Base-by-base conservation (phyloP, 2,113 vertebrate species). In the Elaphurus davidianus region DNA sequence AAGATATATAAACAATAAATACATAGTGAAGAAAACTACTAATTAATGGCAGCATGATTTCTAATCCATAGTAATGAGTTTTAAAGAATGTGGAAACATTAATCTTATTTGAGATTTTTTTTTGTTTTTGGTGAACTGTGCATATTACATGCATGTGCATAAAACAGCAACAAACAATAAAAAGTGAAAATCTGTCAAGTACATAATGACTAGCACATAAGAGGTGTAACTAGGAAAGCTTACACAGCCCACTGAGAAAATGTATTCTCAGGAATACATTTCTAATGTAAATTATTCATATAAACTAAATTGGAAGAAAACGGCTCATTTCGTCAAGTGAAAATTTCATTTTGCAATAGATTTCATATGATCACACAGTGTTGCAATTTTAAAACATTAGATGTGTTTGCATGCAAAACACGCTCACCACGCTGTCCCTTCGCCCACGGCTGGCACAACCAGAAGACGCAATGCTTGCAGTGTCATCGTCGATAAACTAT, bases 401-500 rank as follows among this genome's bases (percentile, higher is more conserved):
- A 71, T 60, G 47, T 50, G 79, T 59, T 11, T 94, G 83, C 97
- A 98, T 96, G 94, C 97, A 98, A 88, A 95, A 59, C 47, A 85
- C 25, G 98, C 99, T 99, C 99, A 99, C 99, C 99, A 98, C 98
- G 95, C 99, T 99, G 98, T 99, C 99, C 98, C 99, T 99, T 97
- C 98, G 98, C 97, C 99, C 99, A 97, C 94, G 98, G 96, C 98
- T 97, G 98, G 96, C 96, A 71, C 94, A 98, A 50, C 99, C 99
- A 98, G 99, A 99, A 98, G 99, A 99, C 47, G 99, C 98, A 85
- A 99, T 98, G 98, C 99, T 99, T 94, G 98, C 97, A 30, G 98
- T 98, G 98, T 99, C 99, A 96, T 99, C 99, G 47, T 99, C 99
- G 97, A 99, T 98, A 93, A 98, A 99, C 99, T 99, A 98, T 19